These are phyloP conservation scores for Speoplatyrhinus poulsoni DNA, from an alignment of 2,113 vertebrate species.

Conservation along the genomic window DNA sequence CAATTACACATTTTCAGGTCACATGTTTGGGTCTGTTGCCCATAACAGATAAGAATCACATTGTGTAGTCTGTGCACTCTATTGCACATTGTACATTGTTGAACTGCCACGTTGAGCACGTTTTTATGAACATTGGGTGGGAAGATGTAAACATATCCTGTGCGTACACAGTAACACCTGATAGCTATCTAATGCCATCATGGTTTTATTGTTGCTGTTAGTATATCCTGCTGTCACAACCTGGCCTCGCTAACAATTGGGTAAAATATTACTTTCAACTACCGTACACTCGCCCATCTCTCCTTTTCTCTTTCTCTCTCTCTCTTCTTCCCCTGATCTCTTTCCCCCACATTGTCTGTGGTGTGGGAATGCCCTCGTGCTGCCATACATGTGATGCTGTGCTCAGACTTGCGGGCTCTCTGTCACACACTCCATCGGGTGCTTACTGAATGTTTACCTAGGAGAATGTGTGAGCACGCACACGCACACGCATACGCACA, in stretches of 20 bases:
- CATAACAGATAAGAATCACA: too few species aligned
- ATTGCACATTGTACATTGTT: too few species aligned
- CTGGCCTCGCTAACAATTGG: not conserved
- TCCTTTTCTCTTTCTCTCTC: not conserved
- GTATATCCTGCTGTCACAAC: not conserved
- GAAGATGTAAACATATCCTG: too few species aligned
- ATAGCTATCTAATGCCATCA: too few species aligned
- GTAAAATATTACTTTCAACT: not conserved
- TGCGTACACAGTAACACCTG: too few species aligned
- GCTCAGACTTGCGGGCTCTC: slow-evolving; percentile 48
- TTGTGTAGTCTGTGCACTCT: too few species aligned
- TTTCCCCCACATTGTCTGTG: slow-evolving; percentile 22
- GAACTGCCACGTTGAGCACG: too few species aligned
- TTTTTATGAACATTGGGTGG: too few species aligned
- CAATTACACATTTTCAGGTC: slow-evolving; percentile 8
- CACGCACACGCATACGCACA: not conserved
- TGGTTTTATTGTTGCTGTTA: too few species aligned
- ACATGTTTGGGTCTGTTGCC: too few species aligned
- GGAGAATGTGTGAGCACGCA: slow-evolving; percentile 1
- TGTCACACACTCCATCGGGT: slow-evolving; percentile 37
- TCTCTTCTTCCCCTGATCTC: slow-evolving; percentile 5
- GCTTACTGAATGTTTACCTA: slow-evolving; percentile 52
- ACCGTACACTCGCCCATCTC: slow-evolving; percentile 3
- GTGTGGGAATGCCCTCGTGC: slow-evolving; percentile 24
- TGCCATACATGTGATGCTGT: slow-evolving; percentile 51